Evolutionary conservation across 2,888 invertebrate species (phyloP), one percentile per base, ranked within the genome.

Genomic region (Agriopis aurantiaria): DNA sequence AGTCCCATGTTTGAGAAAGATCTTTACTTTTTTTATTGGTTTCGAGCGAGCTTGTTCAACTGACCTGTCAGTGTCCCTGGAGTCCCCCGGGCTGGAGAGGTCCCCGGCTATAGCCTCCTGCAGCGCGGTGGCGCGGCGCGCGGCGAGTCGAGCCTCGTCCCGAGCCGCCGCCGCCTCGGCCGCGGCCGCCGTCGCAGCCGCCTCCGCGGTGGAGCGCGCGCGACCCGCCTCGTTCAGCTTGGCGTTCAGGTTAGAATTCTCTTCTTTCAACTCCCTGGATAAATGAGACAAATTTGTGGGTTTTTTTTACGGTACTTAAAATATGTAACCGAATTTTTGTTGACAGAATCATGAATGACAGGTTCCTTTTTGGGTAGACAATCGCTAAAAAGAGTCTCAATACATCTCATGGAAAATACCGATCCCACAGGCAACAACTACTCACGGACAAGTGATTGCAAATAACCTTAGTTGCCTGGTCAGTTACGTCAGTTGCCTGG

Each of bases 71-170:
- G 91, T 88, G 61, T 91, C 91, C 69, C 90, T 75, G 10, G 96
- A 96, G 83, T 96, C 96, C 51, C 95, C 96, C 2, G 96, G 96
- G 76, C 96, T 96, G 80, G 96, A 96, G 68, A 97, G 95, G 81
- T 97, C 98, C 0, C 97, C 98, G 78, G 98, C 98, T 87, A 99
- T 97, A 72, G 98, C 99, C 82, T 97, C 97, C 87, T 99, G 99
- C 75, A 99, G 93, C 85, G 98, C 98, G 58, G 98, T 96, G 78
- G 99, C 98, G 72, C 99, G 95, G 75, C 98, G 96, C 69, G 98
- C 95, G 6, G 99, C 99, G 65, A 99, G 94, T 64, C 98, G 95
- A 56, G 99, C 96, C 91, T 99, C 99, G 88, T 97, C 96, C 83
- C 96, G 91, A 55, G 98, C 95, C 75, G 96, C 95, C 78, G 97